phyloP scores from a whole-genome alignment of 2,888 invertebrate species.

The Mesoligia furuncula region DNA sequence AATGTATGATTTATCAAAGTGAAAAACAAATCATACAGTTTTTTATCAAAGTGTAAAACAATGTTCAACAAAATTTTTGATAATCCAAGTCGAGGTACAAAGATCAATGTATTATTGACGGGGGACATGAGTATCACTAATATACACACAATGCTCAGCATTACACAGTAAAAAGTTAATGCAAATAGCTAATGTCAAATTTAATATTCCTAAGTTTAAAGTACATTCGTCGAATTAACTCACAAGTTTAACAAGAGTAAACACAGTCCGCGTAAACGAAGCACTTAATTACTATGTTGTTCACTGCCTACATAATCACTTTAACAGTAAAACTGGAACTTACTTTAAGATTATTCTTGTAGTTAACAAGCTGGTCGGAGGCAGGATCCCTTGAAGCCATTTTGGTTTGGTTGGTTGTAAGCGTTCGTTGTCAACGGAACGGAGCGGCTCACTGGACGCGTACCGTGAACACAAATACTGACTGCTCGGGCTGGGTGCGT shows the following conservation, averaged over 20 bases:
- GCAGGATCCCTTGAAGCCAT: conserved; percentile 91
- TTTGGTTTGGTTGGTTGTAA: conserved; percentile 52
- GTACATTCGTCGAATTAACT: conserved; percentile 23
- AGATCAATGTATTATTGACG: conserved; percentile 59
- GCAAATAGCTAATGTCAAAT: conserved; percentile 36
- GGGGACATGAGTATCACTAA: conserved; percentile 35
- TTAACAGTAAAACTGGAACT: conserved; percentile 61
- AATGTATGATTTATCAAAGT: conserved; percentile 9
- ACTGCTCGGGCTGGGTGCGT: conserved; percentile 66
- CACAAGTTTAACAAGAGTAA: conserved; percentile 10
- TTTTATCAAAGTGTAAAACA: conserved; percentile 23
- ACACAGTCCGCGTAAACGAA: conserved; percentile 27
- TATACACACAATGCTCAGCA: conserved; percentile 65
- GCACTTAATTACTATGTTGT: conserved; percentile 14
- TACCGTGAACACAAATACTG: conserved; percentile 79
- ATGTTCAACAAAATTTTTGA: conserved; percentile 39
- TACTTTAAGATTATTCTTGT: conserved; percentile 91
- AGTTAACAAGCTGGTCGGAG: conserved; percentile 91
- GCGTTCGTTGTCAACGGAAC: conserved; percentile 52
- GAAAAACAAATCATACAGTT: conserved; percentile 2
- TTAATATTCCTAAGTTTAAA: conserved; percentile 30
- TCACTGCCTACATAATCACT: conserved; percentile 44
- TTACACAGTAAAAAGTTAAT: conserved; percentile 39
- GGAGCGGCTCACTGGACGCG: conserved; percentile 82
- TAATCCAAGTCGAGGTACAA: conserved; percentile 57